Evolutionary conservation across 2,113 vertebrate species (phyloP).

Genomic region (Hippocampus zosterae): DNA sequence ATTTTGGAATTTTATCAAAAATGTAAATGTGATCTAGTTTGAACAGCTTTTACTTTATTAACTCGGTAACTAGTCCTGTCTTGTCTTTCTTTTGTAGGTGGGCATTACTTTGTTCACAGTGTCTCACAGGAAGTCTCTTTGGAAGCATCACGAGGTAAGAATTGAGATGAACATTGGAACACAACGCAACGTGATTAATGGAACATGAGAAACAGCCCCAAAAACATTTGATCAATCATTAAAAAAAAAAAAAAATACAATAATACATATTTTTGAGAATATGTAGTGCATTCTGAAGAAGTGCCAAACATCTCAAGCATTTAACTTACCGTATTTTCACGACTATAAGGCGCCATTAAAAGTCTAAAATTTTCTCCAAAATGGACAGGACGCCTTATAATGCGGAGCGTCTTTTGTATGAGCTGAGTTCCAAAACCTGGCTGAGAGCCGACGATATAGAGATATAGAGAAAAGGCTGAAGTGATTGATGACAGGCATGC

Average conservation of each 20-base stretch:
- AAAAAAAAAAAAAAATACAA: not conserved
- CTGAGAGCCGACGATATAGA: too few relatives aligned
- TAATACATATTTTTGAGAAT: not conserved
- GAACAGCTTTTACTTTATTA: not conserved
- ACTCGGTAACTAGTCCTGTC: not conserved
- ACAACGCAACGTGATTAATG: not conserved
- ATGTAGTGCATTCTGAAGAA: too few relatives aligned
- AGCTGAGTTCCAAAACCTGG: too few relatives aligned
- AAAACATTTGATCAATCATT: not conserved
- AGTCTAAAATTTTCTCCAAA: too few relatives aligned
- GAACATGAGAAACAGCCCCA: not conserved
- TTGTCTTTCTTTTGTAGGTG: slow-evolving; percentile 73
- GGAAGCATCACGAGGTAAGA: slow-evolving; percentile 91
- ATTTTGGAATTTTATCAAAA: not conserved
- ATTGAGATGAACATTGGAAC: not conserved
- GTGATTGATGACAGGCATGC: too few relatives aligned
- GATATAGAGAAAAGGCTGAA: too few relatives aligned
- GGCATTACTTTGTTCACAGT: slow-evolving; percentile 96
- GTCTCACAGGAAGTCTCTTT: slow-evolving; percentile 95
- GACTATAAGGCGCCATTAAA: too few relatives aligned
- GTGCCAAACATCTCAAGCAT: too few relatives aligned
- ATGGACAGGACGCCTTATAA: too few relatives aligned
- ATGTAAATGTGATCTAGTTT: not conserved
- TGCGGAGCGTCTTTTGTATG: too few relatives aligned
- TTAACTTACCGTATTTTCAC: too few relatives aligned